phyloP scores from a whole-genome alignment of 2,113 vertebrate genomes.

The Falcunculus frontatus region DNA sequence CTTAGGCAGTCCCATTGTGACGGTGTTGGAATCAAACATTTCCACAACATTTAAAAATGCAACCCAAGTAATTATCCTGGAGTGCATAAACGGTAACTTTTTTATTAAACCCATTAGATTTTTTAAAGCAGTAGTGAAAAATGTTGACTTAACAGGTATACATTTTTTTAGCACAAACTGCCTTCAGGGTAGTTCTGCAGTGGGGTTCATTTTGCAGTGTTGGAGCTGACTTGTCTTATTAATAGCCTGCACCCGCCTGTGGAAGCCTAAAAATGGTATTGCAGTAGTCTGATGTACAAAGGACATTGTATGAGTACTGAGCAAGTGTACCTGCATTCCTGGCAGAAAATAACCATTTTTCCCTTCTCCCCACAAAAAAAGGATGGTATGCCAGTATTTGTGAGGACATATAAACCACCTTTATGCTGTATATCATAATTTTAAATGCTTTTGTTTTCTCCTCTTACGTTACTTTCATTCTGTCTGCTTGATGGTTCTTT shows the following conservation, averaged over 20 bases:
- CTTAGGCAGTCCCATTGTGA: not conserved
- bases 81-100: not conserved
- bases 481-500: not conserved
- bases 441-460: not conserved
- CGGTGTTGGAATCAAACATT: not conserved
- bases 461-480: not conserved
- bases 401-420: not conserved
- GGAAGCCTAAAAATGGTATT: conserved; percentile 62
- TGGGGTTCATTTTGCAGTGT: conserved; percentile 39
- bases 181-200: not conserved
- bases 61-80: not conserved
- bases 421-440: not conserved
- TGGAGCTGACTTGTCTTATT: conserved; percentile 49
- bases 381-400: not conserved
- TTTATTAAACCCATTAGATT: conserved; percentile 10
- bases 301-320: conserved; percentile 18
- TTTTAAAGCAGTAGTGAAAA: conserved; percentile 1
- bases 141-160: conserved; percentile 27
- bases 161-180: not conserved
- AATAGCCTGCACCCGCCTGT: conserved; percentile 54
- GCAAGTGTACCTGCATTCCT: not conserved
- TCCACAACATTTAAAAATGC: not conserved
- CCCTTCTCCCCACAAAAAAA: not conserved
- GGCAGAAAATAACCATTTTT: not conserved
- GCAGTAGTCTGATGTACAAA: conserved; percentile 45